A percentile compares a stretch with the other conserved stretches of the same genome.
phyloP scores from a whole-genome alignment of 2,797 vertebrate species.

The Clarias pachynema region DNA sequence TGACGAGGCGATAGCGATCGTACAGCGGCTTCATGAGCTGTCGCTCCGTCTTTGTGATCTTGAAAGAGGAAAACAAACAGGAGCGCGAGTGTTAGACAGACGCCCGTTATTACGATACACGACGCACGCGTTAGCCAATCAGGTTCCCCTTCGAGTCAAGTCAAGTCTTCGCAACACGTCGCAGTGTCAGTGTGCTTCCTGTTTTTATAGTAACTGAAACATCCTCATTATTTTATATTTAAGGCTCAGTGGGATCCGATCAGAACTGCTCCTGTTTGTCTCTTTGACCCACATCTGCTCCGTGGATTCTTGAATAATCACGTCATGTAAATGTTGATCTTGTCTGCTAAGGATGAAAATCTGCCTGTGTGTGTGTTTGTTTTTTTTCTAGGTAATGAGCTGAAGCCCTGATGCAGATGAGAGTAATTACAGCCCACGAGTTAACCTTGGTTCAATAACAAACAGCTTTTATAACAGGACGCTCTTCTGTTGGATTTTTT shows the following conservation, averaged over 20 bases:
- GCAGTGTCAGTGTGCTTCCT: neutral
- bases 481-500: neutral
- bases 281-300: neutral
- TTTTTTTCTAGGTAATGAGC: slow-evolving; percentile 6
- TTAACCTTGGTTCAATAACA: neutral
- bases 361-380: neutral
- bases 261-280: neutral
- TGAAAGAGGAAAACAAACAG: slow-evolving; percentile 31
- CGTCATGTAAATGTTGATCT: neutral
- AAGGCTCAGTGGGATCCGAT: neutral
- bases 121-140: neutral
- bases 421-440: neutral
- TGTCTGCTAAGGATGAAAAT: neutral
- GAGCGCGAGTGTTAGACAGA: neutral
- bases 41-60: slow-evolving; percentile 92
- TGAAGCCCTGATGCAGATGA: neutral
- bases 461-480: neutral
- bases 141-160: neutral
- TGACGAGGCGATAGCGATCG: slow-evolving; percentile 95
- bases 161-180: neutral
- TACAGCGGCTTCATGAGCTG: slow-evolving; percentile 95
- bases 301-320: neutral
- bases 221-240: no score
- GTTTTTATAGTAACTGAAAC: neutral
- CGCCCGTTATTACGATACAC: no score